Conservation (phyloP, 2,888 invertebrate species). For the Napeogenes inachia region DNA sequence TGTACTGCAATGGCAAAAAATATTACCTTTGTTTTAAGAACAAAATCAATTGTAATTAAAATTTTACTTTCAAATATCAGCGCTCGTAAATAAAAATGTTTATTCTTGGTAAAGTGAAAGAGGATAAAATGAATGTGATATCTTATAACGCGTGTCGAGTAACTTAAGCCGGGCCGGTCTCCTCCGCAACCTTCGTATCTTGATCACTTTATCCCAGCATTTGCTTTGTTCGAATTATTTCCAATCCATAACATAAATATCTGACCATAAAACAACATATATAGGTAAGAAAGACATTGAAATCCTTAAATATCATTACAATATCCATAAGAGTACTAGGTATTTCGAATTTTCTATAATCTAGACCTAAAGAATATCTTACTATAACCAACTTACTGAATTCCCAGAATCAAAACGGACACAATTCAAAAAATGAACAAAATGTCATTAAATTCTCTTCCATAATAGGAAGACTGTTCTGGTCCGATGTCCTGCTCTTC, state of each 20-base stretch:
- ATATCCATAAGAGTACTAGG: too few species aligned
- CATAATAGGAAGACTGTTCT: slow-evolving; percentile 25
- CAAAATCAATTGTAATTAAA: too few species aligned
- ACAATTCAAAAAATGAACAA: slow-evolving; percentile 3
- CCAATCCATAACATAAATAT: too few species aligned
- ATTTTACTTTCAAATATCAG: too few species aligned
- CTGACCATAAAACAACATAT: slow-evolving; percentile 41
- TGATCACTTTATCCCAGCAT: slow-evolving; percentile 55
- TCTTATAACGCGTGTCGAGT: slow-evolving; percentile 35
- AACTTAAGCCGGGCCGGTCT: slow-evolving; percentile 53
- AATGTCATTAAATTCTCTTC: slow-evolving; percentile 22
- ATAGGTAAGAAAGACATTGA: not conserved
- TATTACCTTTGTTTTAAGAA: too few species aligned
- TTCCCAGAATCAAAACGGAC: not conserved
- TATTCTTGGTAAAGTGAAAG: slow-evolving; percentile 12
- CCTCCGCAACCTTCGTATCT: slow-evolving; percentile 50
- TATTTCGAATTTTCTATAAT: too few species aligned
- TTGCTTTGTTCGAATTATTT: slow-evolving; percentile 52
- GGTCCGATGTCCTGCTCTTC: slow-evolving; percentile 44
- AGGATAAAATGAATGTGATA: slow-evolving; percentile 17
- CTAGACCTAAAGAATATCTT: too few species aligned
- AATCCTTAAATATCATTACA: not conserved
- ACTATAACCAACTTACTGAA: not conserved
- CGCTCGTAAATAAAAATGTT: too few species aligned
- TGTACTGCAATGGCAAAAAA: too few species aligned